Evolutionary conservation across 1,140 invertebrate species (phyloP), one percentile per base, ranked within the genome.

Genomic region (Antheraea mylitta): DNA sequence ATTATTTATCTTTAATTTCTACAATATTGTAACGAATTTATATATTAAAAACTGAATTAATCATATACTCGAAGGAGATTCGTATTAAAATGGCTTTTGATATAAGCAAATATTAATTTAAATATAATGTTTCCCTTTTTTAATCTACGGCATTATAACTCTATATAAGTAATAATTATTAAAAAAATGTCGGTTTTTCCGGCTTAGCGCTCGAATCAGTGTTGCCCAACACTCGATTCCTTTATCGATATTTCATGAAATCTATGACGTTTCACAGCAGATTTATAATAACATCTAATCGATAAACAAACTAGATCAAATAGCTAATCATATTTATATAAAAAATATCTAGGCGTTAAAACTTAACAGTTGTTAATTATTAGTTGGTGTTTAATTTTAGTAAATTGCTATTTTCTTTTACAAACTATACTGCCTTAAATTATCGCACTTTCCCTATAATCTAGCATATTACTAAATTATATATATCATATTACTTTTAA

Each of bases 321-420:
- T 53, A 53, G 45, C 45, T 53, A 53, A 53, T n/a, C 16, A 53
- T 53, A 53, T 53, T 53, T 53, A 16, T 53, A 53, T 53, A 53
- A 53, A 53, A 42, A 53, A 53, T 53, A 16, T 53, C 11, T 53
- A 53, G 45, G 45, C 45, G 9, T 53, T 53, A 53, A 30, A 67
- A 70, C 65, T 67, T 67, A 73, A 68, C 37, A 68, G 73, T 78
- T 73, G 70, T 78, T 78, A 78, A 84, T 81, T 75, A 76, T 82
- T 86, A 89, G 79, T 89, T 89, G 86, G 86, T 89, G 86, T 89
- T 86, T 78, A 86, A 77, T 74, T 86, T 81, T 79, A 77, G 86
- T 83, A 76, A 78, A 81, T 86, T 83, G 75, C 65, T 42, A 42
- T 42, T 42, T 42, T 42, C 11, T 74, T 76, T 53, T 16, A 75